Evolutionary conservation across 2,888 invertebrate genomes (phyloP), one percentile per base, ranked within the genome.

Genomic region (Tuta absoluta): DNA sequence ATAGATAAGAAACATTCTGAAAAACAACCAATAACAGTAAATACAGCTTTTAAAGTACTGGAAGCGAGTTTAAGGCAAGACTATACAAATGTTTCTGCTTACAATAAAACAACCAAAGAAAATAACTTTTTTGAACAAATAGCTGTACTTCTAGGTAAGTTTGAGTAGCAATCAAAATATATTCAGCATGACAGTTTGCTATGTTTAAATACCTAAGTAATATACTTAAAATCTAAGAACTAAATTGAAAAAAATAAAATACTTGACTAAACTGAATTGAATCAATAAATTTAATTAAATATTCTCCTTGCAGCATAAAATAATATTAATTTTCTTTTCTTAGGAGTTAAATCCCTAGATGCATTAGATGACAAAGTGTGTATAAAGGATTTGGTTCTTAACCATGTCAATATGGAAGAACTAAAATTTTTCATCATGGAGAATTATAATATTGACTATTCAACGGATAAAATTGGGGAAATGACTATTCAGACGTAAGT

Each of bases 31-130:
- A 28, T 17, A 10, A 28, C 56, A 17, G 28, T 11, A 33, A 67
- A 73, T 59, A 70, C 74, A 24, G 67, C 78, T 28, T 78, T 84
- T 63, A 80, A 72, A 57, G 72, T 78, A 24, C 67, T 84, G 57
- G 84, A 84, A 71, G 75, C 66, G 2, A 78, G 81, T 68, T 71
- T 84, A 58, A 80, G 78, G 72, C 72, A 79, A 37, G 80, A 81
- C 66, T 74, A 79, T 59, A 73, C 69, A 21, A 81, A 76, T 64
- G 76, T 81, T 63, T 19, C 74, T 12, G 71, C 77, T 0, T 77
- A 70, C 63, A 74, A 77, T 69, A 63, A 70, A 12, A 73, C 72
- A 53, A 71, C 70, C 63, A 63, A 63, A 48, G 65, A 63, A 37
- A 28, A 59, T 53, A 69, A 73, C 17, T 75, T 74, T 41, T 23